Conservation (phyloP, 2,888 invertebrate genomes). For the Philhelius pedissequus region DNA sequence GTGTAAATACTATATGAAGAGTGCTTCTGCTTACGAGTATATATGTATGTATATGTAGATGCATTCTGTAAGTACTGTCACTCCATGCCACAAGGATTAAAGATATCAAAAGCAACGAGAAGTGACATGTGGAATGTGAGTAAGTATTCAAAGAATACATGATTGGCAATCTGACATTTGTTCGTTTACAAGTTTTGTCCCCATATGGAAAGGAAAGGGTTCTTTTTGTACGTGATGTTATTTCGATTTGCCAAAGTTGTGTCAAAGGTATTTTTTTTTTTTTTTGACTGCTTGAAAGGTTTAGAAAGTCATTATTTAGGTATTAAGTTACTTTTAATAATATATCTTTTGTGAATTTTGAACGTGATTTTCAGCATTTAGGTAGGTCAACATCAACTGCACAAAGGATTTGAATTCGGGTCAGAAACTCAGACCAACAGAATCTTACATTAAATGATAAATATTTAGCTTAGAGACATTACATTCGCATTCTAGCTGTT, state of each 20-base stretch:
- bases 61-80: neutral
- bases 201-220: neutral
- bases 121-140: neutral
- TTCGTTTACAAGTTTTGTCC: neutral
- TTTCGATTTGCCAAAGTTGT: neutral
- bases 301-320: neutral
- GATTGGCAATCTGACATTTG: neutral
- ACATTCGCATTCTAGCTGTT: too few species aligned
- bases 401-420: too few species aligned
- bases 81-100: neutral
- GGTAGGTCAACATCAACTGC: too few species aligned
- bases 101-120: neutral
- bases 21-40: neutral
- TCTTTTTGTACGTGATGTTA: conserved; percentile 9
- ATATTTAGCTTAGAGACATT: too few species aligned
- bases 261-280: neutral
- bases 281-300: neutral
- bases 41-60: too few species aligned
- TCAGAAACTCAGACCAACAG: too few species aligned
- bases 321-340: neutral
- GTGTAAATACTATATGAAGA: neutral
- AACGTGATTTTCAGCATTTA: too few species aligned
- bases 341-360: too few species aligned
- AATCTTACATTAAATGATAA: too few species aligned
- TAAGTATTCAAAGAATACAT: conserved; percentile 3